Percentiles rank a stretch among this genome's conserved stretches.
Conservation (phyloP, 2,888 invertebrate species). For the Clistopyga incitator region DNA sequence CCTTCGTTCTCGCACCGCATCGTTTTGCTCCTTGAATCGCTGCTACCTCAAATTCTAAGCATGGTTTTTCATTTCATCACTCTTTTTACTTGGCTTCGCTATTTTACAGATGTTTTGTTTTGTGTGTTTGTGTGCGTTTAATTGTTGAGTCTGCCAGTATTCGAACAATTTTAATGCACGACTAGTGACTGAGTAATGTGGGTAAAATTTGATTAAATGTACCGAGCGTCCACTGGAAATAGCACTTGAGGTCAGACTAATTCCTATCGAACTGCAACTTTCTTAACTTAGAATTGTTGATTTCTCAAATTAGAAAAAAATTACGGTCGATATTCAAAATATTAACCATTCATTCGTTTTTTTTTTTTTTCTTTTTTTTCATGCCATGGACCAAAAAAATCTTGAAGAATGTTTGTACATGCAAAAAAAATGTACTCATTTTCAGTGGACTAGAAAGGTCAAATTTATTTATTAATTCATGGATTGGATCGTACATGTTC, state of each 20-base stretch:
- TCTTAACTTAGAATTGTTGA: not conserved
- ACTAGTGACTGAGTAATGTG: not conserved
- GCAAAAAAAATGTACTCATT: not conserved
- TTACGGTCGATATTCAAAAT: not conserved
- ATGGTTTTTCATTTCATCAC: slow-evolving; percentile 59
- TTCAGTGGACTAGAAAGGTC: not conserved
- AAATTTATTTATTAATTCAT: not conserved
- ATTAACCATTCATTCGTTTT: too few relatives aligned
- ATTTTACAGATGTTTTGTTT: slow-evolving; percentile 10
- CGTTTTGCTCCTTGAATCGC: slow-evolving; percentile 55
- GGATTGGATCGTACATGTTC: not conserved
- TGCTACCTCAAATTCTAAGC: slow-evolving; percentile 40
- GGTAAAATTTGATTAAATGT: not conserved
- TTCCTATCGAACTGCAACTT: not conserved
- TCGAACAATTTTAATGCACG: slow-evolving; percentile 16
- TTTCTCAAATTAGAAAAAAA: not conserved
- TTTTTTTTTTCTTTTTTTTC: not conserved
- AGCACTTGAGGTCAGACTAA: not conserved
- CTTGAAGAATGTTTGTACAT: not conserved
- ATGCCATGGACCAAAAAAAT: not conserved
- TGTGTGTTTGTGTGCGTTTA: slow-evolving; percentile 6
- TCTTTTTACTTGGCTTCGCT: slow-evolving; percentile 46
- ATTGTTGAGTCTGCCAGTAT: not conserved
- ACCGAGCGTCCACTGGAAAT: not conserved
- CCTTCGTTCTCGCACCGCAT: slow-evolving; percentile 56